Evolutionary conservation across 2,797 vertebrate genomes (phyloP).

Genomic region (Hydrocynus forskahlii): DNA sequence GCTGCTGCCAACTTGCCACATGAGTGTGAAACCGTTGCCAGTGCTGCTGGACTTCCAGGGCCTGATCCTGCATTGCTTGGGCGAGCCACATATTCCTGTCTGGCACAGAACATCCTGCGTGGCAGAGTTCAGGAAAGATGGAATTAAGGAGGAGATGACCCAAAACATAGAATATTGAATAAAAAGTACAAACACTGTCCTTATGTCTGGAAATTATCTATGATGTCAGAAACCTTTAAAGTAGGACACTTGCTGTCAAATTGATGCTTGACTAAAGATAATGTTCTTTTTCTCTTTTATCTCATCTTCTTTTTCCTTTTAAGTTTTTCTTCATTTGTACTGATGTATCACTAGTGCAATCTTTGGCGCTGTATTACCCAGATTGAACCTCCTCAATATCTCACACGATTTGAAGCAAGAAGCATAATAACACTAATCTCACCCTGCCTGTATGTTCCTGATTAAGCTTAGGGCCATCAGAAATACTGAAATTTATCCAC

Average conservation of each 20-base stretch:
- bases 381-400: conserved; percentile 1
- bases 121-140: conserved; percentile 8
- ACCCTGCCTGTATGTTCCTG: neutral
- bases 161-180: neutral
- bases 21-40: conserved; percentile 78
- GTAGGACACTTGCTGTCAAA: conserved; percentile 3
- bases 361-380: neutral
- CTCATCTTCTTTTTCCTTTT: neutral
- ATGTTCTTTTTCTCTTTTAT: conserved; percentile 2
- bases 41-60: conserved; percentile 79
- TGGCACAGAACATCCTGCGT: conserved; percentile 77
- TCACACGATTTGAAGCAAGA: neutral
- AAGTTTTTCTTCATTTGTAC: neutral
- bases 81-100: conserved; percentile 80
- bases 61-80: conserved; percentile 81
- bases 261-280: neutral
- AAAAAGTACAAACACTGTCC: neutral
- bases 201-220: neutral
- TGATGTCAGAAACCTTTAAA: neutral
- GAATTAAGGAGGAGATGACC: neutral
- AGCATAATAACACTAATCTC: neutral
- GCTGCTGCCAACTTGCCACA: conserved; percentile 80
- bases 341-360: conserved; percentile 13
- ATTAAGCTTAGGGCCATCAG: neutral
- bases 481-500: neutral